Evolutionary conservation across 1,140 invertebrate species (phyloP).

Genomic region (Zaprionus camerounensis): DNA sequence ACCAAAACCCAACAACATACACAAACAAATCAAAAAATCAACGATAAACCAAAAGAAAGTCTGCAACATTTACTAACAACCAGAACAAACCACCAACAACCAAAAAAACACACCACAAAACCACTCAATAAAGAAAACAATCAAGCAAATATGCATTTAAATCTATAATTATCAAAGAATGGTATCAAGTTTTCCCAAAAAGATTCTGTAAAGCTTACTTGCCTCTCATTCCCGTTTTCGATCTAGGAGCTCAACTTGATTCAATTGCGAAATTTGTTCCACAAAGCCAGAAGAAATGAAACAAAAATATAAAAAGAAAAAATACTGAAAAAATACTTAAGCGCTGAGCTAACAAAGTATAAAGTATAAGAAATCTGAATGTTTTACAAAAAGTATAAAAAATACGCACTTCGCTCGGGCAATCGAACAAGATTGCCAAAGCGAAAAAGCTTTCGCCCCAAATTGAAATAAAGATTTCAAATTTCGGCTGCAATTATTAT

Average conservation of each 20-base stretch:
- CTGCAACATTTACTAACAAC: conserved; percentile 82
- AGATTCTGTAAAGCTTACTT: conserved; percentile 84
- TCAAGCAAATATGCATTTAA: conserved; percentile 48
- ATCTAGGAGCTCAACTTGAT: conserved; percentile 84
- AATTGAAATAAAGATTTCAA: conserved; percentile 76
- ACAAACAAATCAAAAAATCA: conserved; percentile 65
- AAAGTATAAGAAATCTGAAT: conserved; percentile 63
- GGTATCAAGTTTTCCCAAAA: conserved; percentile 84
- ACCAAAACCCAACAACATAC: conserved; percentile 56
- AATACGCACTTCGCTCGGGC: conserved; percentile 63
- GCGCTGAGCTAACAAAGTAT: conserved; percentile 32
- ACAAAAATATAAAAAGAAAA: conserved; percentile 1
- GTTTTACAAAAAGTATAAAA: conserved; percentile 79
- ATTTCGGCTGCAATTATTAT: conserved; percentile 58
- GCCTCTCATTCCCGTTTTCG: conserved; percentile 84
- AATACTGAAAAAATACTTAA: conserved; percentile 47
- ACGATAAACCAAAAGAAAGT: conserved; percentile 80
- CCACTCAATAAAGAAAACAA: conserved; percentile 46
- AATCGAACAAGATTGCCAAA: conserved; percentile 58
- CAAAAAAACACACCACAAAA: conserved; percentile 63
- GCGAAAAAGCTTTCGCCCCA: conserved; percentile 57
- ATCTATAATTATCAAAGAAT: conserved; percentile 59
- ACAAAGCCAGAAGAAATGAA: conserved; percentile 67
- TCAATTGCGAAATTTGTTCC: conserved; percentile 84
- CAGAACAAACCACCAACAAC: conserved; percentile 74